Conservation (phyloP, 2,113 vertebrate genomes). For the Crotalus viridis region DNA sequence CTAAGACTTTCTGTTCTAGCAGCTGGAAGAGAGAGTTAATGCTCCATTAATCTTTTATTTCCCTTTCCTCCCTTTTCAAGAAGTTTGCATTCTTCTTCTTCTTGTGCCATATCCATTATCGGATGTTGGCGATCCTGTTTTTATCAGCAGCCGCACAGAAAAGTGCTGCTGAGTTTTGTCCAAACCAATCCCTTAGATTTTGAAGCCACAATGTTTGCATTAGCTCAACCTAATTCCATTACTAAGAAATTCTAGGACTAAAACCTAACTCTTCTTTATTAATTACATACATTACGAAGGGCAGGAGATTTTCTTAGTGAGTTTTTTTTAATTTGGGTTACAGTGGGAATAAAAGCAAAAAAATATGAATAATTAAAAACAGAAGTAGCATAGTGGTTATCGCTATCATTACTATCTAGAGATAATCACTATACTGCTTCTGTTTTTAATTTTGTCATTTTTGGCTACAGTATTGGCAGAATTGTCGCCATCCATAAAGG, state of each 20-base stretch:
- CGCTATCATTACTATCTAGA: background rate
- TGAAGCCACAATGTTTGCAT: background rate
- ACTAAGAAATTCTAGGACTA: background rate
- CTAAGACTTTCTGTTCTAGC: background rate
- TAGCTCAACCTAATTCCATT: background rate
- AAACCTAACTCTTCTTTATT: background rate
- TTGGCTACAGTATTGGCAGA: background rate
- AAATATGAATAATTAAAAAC: background rate
- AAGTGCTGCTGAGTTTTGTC: no score
- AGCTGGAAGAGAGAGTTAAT: background rate
- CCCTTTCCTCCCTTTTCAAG: background rate
- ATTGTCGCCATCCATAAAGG: background rate
- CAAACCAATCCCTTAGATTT: no score
- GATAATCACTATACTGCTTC: background rate
- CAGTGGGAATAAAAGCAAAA: background rate
- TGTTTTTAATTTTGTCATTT: background rate
- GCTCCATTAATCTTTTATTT: background rate
- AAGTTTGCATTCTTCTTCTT: background rate
- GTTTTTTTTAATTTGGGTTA: background rate
- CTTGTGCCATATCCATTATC: no score
- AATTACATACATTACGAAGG: background rate
- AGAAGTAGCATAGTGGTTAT: background rate
- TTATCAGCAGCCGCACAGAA: no score
- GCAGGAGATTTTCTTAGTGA: background rate
- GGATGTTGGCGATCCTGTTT: no score